Evolutionary conservation across 2,888 invertebrate genomes (phyloP), one percentile per base, ranked within the genome.

Genomic region (Pyrochroa serraticornis): DNA sequence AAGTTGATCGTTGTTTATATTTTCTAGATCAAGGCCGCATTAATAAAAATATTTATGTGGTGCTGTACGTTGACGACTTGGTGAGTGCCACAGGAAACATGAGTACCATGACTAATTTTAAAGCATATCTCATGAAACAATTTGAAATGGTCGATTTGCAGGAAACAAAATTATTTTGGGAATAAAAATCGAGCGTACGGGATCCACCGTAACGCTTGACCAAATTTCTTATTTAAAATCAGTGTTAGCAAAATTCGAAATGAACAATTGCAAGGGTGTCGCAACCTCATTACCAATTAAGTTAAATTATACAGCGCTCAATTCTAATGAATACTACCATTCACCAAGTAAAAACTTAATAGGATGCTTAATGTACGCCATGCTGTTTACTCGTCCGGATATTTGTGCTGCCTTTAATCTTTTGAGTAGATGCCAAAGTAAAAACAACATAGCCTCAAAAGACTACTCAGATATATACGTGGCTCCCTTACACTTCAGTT

Each of bases 141-240:
- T 71, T 69, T 48, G 22, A 43, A n/a, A 67, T 71, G 60, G 65
- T 59, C 42, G 66, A 67, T 44, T 30, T 68, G 10, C 63, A 66
- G 2, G 56, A 63, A 34, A 50, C 54, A 6, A 42, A 41, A 69
- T 39, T 33, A n/a, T 50, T 41, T 13, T 50, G 7, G 41, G 50
- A 3, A 50, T 50, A 2, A 9, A 10, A 62, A 49, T 58, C 65
- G 69, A 46, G 14, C 5, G 48, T 8, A 12, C 22, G 7, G 14
- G 37, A 30, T 8, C 0, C 5, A 10, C 12, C 12, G 14, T 48
- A 3, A 7, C 48, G 0, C 13, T 48, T 14, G 39, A 48, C 13
- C 48, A 48, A 48, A 37, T n/a, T 9, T 6, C 7, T 14, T 47
- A 65, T 32, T 7, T 69, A 6, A 13, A 59, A 41, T 62, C 55